Base-by-base conservation (phyloP, 2,888 invertebrate species). In the Drosophila meridiana region DNA sequence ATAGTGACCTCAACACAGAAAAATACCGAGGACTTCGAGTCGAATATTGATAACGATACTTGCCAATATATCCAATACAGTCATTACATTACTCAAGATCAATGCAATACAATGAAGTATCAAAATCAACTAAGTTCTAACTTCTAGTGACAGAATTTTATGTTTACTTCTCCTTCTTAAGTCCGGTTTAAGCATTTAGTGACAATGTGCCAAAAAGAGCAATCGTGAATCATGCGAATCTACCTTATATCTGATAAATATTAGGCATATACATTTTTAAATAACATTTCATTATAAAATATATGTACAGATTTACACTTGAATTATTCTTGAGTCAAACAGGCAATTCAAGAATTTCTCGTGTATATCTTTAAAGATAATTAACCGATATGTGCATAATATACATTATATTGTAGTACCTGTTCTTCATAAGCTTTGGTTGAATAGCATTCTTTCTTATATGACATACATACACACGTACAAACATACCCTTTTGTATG, bases 31-130 rank as follows among this genome's bases (percentile, higher is more conserved):
- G 40, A 2, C 5, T 40, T 40, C 40, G 40, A 40, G 6, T 3
- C 14, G 3, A n/a, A n/a, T 42, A n/a, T 42, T n/a, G 2, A 42
- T 65, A 9, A 11, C 43, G 38, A 28, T 66, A 85, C 6, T 60
- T 82, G 38, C 72, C 87, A 7, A 64, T 42, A 38, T 84, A 69
- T n/a, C 83, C 87, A 52, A 82, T 64, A 14, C 14, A 20, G 30
- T 20, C 20, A 20, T 20, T 20, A 20, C 20, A 20, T 20, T 20
- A 20, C 20, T 20, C 20, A 20, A 20, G 20, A 20, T 20, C 20
- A 20, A 20, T 20, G 20, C 20, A 20, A 20, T 20, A 20, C 20
- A 20, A 20, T 20, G 20, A 20, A 20, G 20, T 20, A 20, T 20
- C 20, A 20, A 20, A 20, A 20, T 20, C 20, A 20, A 20, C 20